phyloP scores from a whole-genome alignment of 37 sponge, comb jelly and placozoan species.

The Agelas oroides region DNA sequence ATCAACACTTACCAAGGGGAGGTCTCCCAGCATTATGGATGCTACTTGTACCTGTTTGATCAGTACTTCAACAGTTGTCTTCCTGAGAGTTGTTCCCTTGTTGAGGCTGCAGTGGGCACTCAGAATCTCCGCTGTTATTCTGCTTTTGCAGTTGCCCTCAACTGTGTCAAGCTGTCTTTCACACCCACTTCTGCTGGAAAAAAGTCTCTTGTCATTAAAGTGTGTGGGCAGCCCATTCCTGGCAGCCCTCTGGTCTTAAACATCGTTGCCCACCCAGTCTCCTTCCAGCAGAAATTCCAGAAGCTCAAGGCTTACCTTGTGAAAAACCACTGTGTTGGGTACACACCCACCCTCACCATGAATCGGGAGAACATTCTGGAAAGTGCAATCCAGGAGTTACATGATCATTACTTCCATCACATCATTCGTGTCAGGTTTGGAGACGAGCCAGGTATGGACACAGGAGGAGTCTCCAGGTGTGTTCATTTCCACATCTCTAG shows the following conservation, averaged over 20 bases:
- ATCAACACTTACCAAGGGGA: conserved; percentile 1
- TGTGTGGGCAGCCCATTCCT: conserved; percentile 9
- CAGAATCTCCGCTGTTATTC: not conserved
- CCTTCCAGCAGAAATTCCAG: conserved; percentile 9
- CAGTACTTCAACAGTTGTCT: conserved; percentile 20
- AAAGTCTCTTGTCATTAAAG: not conserved
- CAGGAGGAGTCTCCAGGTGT: conserved; percentile 69
- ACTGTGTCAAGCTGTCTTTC: conserved; percentile 6
- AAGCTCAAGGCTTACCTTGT: conserved; percentile 9
- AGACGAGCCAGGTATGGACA: conserved; percentile 67
- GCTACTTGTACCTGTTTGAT: conserved; percentile 17
- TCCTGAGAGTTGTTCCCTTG: not conserved
- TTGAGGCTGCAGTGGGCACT: not conserved
- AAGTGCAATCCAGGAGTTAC: conserved; percentile 34
- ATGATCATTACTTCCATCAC: not conserved
- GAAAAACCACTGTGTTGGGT: not conserved
- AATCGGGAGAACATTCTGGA: conserved; percentile 48
- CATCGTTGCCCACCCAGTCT: not conserved
- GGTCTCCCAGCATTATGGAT: not conserved
- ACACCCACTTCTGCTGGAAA: not conserved
- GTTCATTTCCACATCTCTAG: not conserved
- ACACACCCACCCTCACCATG: conserved; percentile 60
- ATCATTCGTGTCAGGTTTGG: conserved; percentile 54
- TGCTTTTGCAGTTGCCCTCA: no score
- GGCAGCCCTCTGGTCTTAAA: conserved; percentile 23